These are phyloP conservation scores for Macroramphosus scolopax DNA, from an alignment of 2,797 vertebrate genomes.

Conservation along the genomic window DNA sequence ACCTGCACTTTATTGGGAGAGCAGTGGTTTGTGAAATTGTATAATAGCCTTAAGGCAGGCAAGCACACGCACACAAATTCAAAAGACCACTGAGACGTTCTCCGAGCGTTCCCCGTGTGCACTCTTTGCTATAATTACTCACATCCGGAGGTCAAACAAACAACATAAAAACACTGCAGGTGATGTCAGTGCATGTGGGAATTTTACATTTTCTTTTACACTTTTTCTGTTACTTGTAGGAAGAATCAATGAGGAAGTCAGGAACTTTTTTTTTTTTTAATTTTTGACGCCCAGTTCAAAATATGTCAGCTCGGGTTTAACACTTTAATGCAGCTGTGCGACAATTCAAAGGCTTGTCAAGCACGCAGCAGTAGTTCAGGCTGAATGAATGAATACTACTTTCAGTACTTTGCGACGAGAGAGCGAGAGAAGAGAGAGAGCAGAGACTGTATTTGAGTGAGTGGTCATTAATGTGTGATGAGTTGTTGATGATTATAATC, in stretches of 20 bases:
- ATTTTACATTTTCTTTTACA: slow-evolving; percentile 18
- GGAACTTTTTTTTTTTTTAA: slow-evolving; percentile 16
- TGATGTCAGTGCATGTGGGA: slow-evolving; percentile 15
- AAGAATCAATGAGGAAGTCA: no score
- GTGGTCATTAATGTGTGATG: neutral
- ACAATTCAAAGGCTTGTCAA: slow-evolving; percentile 45
- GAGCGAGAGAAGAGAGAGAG: no score
- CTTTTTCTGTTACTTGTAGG: slow-evolving; percentile 27
- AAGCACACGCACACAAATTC: slow-evolving; percentile 2
- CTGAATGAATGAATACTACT: slow-evolving; percentile 14
- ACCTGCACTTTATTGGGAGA: slow-evolving; percentile 59
- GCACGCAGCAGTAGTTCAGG: slow-evolving; percentile 37
- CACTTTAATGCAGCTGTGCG: slow-evolving; percentile 28
- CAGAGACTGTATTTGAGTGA: slow-evolving; percentile 1
- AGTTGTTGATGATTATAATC: no score
- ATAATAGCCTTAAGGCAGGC: slow-evolving; percentile 47
- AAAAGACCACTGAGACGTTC: slow-evolving; percentile 20
- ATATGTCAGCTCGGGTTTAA: slow-evolving; percentile 32
- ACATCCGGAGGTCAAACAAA: slow-evolving; percentile 30
- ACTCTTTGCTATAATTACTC: slow-evolving; percentile 44
- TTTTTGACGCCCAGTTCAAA: slow-evolving; percentile 13
- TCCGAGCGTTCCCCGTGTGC: slow-evolving; percentile 15
- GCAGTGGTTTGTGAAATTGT: slow-evolving; percentile 63
- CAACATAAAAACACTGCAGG: slow-evolving; percentile 15
- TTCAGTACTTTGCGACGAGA: slow-evolving; percentile 1